These are phyloP conservation scores for Antennarius striatus DNA, from an alignment of 2,113 vertebrate genomes.

Conservation along the genomic window DNA sequence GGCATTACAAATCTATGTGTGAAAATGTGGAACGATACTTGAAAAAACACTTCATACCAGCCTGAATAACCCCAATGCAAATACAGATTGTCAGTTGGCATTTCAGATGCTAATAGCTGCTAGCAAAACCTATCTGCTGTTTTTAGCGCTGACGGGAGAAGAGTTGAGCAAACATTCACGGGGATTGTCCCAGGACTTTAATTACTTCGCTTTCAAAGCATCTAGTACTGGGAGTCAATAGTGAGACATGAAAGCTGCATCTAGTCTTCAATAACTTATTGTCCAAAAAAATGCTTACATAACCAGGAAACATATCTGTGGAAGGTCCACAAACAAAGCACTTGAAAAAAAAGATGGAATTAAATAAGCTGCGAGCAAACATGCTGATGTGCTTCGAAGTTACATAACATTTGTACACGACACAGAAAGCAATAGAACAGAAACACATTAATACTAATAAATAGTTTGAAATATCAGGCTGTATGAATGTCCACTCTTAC, in stretches of 20 bases:
- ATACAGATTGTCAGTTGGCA: constrained; percentile 60
- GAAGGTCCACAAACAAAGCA: too few relatives aligned
- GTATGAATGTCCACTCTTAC: too few relatives aligned
- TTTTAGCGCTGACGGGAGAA: constrained; percentile 49
- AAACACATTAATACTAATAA: too few relatives aligned
- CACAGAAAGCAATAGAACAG: too few relatives aligned
- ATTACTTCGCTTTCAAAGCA: constrained; percentile 40
- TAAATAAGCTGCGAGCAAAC: too few relatives aligned
- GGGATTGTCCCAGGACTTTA: constrained; percentile 46
- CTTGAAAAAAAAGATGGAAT: too few relatives aligned
- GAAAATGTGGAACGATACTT: not conserved
- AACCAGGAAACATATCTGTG: constrained; percentile 4
- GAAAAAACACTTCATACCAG: not conserved
- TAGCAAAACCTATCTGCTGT: constrained; percentile 60
- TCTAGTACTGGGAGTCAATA: constrained; percentile 38
- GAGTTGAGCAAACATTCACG: constrained; percentile 56
- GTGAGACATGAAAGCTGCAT: constrained; percentile 31
- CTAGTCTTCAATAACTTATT: not conserved
- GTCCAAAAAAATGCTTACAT: not conserved
- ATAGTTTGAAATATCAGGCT: too few relatives aligned
- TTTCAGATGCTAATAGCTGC: constrained; percentile 65
- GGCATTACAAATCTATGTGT: not conserved
- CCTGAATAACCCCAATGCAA: constrained; percentile 28
- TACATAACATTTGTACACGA: too few relatives aligned
- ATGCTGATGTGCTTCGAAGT: too few relatives aligned